Evolutionary conservation across 2,113 vertebrate species (phyloP), one percentile per base, ranked within the genome.

Genomic region (Junco hyemalis): DNA sequence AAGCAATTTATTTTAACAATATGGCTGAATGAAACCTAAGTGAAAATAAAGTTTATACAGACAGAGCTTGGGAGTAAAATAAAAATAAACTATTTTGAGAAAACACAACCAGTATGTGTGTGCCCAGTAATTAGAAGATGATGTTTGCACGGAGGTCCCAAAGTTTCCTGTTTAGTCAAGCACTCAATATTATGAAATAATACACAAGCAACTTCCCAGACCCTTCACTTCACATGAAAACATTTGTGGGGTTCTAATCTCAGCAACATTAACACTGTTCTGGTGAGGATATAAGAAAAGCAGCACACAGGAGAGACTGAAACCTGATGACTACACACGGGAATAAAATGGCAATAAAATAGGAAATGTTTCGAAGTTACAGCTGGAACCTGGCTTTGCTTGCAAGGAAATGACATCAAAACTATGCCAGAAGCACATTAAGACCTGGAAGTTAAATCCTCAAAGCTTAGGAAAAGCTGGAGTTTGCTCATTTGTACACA

Each of bases 361-460:
- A 86, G 83, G 86, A 95, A 94, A 66, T 40, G 56, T 86, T 95
- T 64, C 48, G 21, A 92, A 86, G 72, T 14, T 86, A 81, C 68
- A 94, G 80, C 82, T 94, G 68, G 82, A 93, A 77, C 68, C 68
- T 83, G 79, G 66, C 85, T 94, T 69, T 83, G 79, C 92, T 81
- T 88, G 91, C 60, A 88, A 88, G 90, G 92, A 96, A 96, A 84
- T 96, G 44, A 96, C 95, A 95, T 86, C 71, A 93, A 70, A 95
- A 92, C 68, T 54, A 86, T 60, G 86, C 72, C 94, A 96, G 88
- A 66, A 94, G 47, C 85, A 86, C 51, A 92, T 90, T 93, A 88
- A 94, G 82, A 95, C 38, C 74, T 90, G 68, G 71, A 94, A 96
- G 88, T 90, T 88, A 95, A 81, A 96, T 83, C 88, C 92, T 96